These are phyloP conservation scores for Heliopora coerulea DNA, from an alignment of 92 coral and sea anemone species.

Conservation along the genomic window DNA sequence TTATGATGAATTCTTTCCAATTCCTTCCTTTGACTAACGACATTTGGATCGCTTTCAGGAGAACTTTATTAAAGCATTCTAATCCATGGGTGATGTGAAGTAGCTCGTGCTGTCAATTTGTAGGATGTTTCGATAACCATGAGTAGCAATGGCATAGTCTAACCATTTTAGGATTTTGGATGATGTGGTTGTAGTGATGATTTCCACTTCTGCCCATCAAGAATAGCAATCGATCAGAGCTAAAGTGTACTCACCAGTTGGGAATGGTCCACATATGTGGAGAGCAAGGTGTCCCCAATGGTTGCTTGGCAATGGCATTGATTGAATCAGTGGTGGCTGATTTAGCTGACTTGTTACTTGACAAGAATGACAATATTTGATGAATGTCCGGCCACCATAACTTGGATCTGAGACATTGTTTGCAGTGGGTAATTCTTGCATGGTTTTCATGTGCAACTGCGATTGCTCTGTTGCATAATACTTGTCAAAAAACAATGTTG, in stretches of 20 bases:
- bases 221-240: constrained; percentile 47
- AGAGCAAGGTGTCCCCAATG: constrained; percentile 47
- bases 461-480: constrained; percentile 41
- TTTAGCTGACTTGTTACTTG: constrained; percentile 32
- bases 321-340: constrained; percentile 9
- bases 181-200: constrained; percentile 39
- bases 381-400: constrained; percentile 48
- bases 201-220: constrained; percentile 41
- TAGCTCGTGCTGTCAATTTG: constrained; percentile 54
- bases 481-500: constrained; percentile 38
- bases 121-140: constrained; percentile 48
- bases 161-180: constrained; percentile 46
- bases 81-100: constrained; percentile 44
- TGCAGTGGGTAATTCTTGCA: constrained; percentile 51
- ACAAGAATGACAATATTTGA: constrained; percentile 36
- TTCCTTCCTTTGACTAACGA: constrained; percentile 10
- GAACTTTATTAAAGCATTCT: constrained; percentile 34
- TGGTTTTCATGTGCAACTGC: constrained; percentile 53
- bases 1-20: constrained; percentile 12
- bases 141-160: constrained; percentile 44
- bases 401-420: constrained; percentile 48
- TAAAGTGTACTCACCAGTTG: constrained; percentile 51
- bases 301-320: constrained; percentile 14
- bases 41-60: constrained; percentile 40
- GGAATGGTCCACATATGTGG: constrained; percentile 63